phyloP scores from a whole-genome alignment of 2,888 invertebrate genomes.

The Tachina lurida region DNA sequence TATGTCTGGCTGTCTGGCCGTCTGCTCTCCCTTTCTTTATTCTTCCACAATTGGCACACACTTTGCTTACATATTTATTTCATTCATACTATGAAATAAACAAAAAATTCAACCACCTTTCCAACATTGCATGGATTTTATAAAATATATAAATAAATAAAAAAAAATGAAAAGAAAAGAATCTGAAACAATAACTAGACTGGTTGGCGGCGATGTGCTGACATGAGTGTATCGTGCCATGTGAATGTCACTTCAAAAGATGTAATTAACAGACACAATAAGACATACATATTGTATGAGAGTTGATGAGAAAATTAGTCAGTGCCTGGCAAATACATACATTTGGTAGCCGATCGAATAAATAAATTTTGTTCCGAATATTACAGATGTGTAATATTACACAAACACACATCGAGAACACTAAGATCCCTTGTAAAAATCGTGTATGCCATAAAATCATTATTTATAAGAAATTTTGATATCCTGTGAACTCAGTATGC shows the following conservation, averaged over 20 bases:
- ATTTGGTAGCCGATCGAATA: slow-evolving; percentile 23
- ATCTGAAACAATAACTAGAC: slow-evolving; percentile 64
- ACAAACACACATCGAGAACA: not conserved
- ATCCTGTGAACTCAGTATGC: no score
- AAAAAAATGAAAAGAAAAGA: slow-evolving; percentile 31
- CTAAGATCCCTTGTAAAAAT: not conserved
- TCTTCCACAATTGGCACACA: slow-evolving; percentile 43
- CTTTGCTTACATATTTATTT: not conserved
- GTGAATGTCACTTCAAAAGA: slow-evolving; percentile 32
- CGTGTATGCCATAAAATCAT: not conserved
- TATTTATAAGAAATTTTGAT: no score
- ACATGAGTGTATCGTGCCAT: slow-evolving; percentile 16
- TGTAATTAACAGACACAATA: slow-evolving; percentile 53
- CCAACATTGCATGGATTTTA: slow-evolving; percentile 23
- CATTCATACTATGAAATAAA: slow-evolving; percentile 16
- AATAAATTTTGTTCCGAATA: not conserved
- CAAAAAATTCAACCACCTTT: slow-evolving; percentile 56
- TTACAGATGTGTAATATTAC: slow-evolving; percentile 48
- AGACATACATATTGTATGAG: not conserved
- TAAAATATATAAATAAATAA: not conserved
- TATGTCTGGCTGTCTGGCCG: slow-evolving; percentile 23
- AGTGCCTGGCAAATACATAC: slow-evolving; percentile 5
- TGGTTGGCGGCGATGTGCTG: slow-evolving; percentile 47
- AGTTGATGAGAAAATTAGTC: slow-evolving; percentile 3
- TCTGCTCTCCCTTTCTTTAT: slow-evolving; percentile 18